Base-by-base conservation (phyloP, 2,113 vertebrate species). In the Scomber colias region DNA sequence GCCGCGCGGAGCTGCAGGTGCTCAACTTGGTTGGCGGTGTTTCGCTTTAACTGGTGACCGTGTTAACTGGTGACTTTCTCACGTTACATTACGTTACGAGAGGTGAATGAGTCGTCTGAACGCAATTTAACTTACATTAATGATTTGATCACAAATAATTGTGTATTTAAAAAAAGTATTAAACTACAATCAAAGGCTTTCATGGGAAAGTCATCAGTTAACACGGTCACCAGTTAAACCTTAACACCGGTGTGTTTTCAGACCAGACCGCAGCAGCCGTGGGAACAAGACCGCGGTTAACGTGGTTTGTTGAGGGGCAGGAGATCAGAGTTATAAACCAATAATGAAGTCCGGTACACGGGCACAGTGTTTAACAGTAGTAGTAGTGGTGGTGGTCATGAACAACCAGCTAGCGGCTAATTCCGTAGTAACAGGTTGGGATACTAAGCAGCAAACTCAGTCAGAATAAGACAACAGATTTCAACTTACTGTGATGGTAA, bases 401-500 rank as follows among this genome's bases (percentile, higher is more conserved):
- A 61, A 4, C 61, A 8, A 27, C 31, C 24, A 67, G 49, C 64
- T 67, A 67, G 3, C 0, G 19, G 56, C 75, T 16, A 8, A n/a
- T 11, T 0, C 15, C 54, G 17, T 4, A 6, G 54, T 11, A 7
- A 3, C 10, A 64, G 9, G 12, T 12, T 10, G 7, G 24, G 1
- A 65, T 46, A 79, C 27, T 27, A 48, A 27, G 77, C 70, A 65
- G 71, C 77, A 14, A 72, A 84, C 51, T 11, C 2, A 30, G 51
- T 40, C 31, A 35, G 2, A 49, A 54, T 59, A 66, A 84, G 65
- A 61, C 11, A 76, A 40, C 27, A 69, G 51, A 13, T 19, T 51
- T 77, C 31, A 74, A 95, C 95, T 95, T 88, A 96, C 95, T 76
- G 94, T 94, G 74, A 95, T 95, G 71, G 95, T 94, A 3, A 96